These are phyloP conservation scores for Ctenoplectra terminalis DNA, from an alignment of 1,140 invertebrate species.

Conservation along the genomic window DNA sequence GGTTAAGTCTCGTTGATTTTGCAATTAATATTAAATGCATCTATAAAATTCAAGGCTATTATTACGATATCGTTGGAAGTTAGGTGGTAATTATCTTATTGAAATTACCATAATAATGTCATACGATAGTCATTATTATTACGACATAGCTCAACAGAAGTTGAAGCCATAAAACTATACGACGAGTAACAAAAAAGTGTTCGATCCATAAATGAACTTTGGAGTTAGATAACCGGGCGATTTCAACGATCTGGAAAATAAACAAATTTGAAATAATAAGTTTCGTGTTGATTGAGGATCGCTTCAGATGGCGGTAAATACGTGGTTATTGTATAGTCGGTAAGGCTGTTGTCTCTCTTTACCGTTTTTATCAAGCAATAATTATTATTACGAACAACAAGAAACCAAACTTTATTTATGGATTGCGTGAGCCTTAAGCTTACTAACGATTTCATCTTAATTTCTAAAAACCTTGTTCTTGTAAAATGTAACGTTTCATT, in stretches of 20 bases:
- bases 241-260: constrained; percentile 29
- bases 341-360: constrained; percentile 63
- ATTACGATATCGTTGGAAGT: background rate
- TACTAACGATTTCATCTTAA: too few relatives aligned
- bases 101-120: too few relatives aligned
- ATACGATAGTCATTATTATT: too few relatives aligned
- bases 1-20: background rate
- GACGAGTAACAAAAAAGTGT: too few relatives aligned
- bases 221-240: too few relatives aligned
- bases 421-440: too few relatives aligned
- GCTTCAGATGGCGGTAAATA: constrained; percentile 66
- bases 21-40: too few relatives aligned
- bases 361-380: constrained; percentile 2
- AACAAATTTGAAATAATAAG: too few relatives aligned
- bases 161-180: too few relatives aligned
- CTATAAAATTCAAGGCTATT: background rate
- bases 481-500: too few relatives aligned
- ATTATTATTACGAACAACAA: background rate
- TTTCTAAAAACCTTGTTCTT: too few relatives aligned
- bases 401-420: background rate
- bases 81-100: background rate
- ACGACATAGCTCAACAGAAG: too few relatives aligned
- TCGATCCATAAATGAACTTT: background rate
- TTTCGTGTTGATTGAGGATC: constrained; percentile 42
- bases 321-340: constrained; percentile 52